A percentile compares a stretch with the other conserved stretches of the same genome.
Evolutionary conservation across 2,888 invertebrate species (phyloP).

Genomic region (Vanessa cardui): DNA sequence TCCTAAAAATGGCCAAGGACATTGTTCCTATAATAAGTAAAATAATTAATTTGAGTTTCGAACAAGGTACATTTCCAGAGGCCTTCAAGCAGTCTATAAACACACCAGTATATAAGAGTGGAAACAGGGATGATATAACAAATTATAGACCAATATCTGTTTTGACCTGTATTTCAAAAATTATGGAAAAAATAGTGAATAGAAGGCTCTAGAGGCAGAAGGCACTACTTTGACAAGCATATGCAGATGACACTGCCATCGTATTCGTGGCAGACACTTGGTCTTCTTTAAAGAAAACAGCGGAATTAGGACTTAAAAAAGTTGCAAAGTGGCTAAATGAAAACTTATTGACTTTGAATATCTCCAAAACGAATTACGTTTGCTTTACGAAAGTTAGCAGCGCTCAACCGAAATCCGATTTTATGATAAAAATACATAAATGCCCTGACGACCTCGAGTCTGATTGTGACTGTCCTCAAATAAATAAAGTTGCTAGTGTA

Average conservation of each 20-base stretch:
- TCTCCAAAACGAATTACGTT: conserved; percentile 2
- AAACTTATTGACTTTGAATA: conserved; percentile 4
- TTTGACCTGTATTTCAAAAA: not conserved
- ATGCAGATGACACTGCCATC: too few relatives aligned
- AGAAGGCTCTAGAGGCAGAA: too few relatives aligned
- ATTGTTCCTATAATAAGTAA: not conserved
- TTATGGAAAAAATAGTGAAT: too few relatives aligned
- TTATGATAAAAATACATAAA: not conserved
- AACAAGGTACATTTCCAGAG: not conserved
- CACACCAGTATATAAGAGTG: not conserved
- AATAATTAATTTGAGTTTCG: not conserved
- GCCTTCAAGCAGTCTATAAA: not conserved
- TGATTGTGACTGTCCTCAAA: not conserved
- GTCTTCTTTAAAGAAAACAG: too few relatives aligned
- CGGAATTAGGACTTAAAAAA: too few relatives aligned
- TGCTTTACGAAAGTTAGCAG: conserved; percentile 5
- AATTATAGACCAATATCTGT: conserved; percentile 2
- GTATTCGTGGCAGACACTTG: too few relatives aligned
- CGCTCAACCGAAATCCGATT: too few relatives aligned
- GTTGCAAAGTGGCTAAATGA: conserved; percentile 4
- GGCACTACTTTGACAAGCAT: too few relatives aligned
- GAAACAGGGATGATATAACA: not conserved
- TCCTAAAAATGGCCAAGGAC: conserved; percentile 1
- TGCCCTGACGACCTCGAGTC: not conserved
- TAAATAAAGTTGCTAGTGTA: not conserved